Base-by-base conservation (phyloP, 2,888 invertebrate genomes). In the Incurvaria masculella region DNA sequence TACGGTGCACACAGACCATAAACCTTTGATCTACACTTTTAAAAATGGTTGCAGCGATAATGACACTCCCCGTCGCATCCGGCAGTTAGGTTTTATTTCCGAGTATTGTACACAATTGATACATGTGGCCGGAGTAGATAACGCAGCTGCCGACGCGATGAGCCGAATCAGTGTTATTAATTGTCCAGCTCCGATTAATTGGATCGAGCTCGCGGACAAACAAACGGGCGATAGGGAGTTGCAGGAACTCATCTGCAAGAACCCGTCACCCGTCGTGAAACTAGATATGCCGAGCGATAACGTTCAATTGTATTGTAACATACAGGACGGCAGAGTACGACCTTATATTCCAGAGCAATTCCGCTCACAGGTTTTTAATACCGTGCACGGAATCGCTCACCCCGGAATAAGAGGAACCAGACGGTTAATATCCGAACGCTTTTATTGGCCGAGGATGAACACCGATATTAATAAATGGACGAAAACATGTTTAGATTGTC, bases 1-100 rank as follows among this genome's bases (percentile, higher is more conserved):
- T 2, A 49, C 43, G 43, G 33, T 49, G 1, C 49, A 48, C 33
- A 51, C 49, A 2, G 49, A 49, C 20, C 46, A 51, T 21, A 50
- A 52, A 18, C 46, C 47, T 1, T 14, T 33, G 11, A 33, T 33
- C 14, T 33, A 33, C 33, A 14, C 33, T 8, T 33, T 14, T n/a
- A 33, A 33, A 14, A 33, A 33, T n/a, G 33, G 33, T 8, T 33
- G 33, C 14, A 33, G 14, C 14, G 33, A 33, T 4, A 23, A 10
- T n/a, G 33, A 33, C 14, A 33, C 33, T 3, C 33, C 33, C 6
- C 33, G 33, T 3, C 33, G 33, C 33, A 11, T 11, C 3, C 4
- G 33, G 14, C 33, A 33, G 14, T 11, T 33, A n/a, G n/a, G n/a
- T n/a, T 33, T 33, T 11, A 33, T 33, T 11, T 33, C 33, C 4